phyloP scores from a whole-genome alignment of 2,888 invertebrate genomes.

The Dioctria linearis region DNA sequence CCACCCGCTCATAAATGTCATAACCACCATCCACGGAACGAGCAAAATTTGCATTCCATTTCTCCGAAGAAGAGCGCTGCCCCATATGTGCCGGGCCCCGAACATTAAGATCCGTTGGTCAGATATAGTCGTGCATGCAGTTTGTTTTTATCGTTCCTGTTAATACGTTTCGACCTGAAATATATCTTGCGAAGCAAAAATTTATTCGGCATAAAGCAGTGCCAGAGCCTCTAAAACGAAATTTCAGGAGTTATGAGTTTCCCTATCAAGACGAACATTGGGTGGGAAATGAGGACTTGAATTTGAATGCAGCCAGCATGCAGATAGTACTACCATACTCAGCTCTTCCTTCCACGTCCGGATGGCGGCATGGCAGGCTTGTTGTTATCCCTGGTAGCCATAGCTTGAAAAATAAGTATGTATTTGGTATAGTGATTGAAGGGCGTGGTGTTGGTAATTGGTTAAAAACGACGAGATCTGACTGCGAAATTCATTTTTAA shows the following conservation, averaged over 20 bases:
- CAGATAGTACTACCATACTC: background rate
- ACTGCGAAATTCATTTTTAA: constrained; percentile 52
- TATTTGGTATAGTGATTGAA: background rate
- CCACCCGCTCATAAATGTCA: constrained; percentile 48
- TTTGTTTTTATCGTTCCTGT: constrained; percentile 44
- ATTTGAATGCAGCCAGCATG: background rate
- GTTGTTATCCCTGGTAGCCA: background rate
- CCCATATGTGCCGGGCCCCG: constrained; percentile 2
- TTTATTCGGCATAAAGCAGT: constrained; percentile 21
- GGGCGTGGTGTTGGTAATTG: constrained; percentile 35
- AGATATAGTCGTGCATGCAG: constrained; percentile 46
- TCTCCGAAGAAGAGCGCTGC: background rate
- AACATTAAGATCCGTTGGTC: constrained; percentile 38
- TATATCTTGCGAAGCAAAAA: constrained; percentile 43
- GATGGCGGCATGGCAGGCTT: background rate
- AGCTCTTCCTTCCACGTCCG: background rate
- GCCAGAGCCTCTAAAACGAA: constrained; percentile 4
- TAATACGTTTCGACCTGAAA: constrained; percentile 46
- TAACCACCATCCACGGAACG: constrained; percentile 34
- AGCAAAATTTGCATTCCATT: constrained; percentile 46
- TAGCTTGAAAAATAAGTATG: background rate
- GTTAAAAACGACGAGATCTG: constrained; percentile 29
- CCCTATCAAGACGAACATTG: constrained; percentile 40
- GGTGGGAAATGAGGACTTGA: constrained; percentile 24
- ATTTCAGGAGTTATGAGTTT: constrained; percentile 47